Percentiles rank a stretch among this genome's conserved stretches.
phyloP scores from a whole-genome alignment of 1,140 invertebrate genomes.

The Drosophila auraria region DNA sequence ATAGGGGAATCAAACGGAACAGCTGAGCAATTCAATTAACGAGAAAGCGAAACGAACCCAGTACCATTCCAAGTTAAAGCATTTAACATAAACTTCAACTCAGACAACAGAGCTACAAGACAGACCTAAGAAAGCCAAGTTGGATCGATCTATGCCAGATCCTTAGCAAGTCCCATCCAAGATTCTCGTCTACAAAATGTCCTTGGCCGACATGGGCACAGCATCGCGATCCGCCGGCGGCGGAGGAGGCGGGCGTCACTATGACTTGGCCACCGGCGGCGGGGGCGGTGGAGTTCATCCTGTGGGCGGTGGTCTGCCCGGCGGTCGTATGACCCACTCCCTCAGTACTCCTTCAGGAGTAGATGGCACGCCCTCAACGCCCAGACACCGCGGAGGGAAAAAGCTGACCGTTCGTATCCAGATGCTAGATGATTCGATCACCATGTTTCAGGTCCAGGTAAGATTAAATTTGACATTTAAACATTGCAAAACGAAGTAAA shows the following conservation, averaged over 20 bases:
- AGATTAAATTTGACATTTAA: conserved; percentile 42
- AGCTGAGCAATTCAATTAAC: conserved; percentile 57
- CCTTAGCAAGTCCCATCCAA: conserved; percentile 44
- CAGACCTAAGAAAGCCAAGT: conserved; percentile 1
- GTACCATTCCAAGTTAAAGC: conserved; percentile 69
- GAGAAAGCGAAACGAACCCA: conserved; percentile 50
- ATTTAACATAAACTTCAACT: conserved; percentile 44
- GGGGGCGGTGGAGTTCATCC: conserved; percentile 53
- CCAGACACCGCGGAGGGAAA: conserved; percentile 91
- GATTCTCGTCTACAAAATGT: conserved; percentile 84
- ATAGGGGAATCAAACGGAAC: conserved; percentile 34
- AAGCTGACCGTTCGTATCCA: conserved; percentile 94
- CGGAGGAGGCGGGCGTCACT: conserved; percentile 48
- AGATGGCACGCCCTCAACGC: conserved; percentile 91
- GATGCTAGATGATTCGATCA: conserved; percentile 94
- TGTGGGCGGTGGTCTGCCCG: conserved; percentile 50
- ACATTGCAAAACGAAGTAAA: background rate
- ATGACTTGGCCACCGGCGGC: conserved; percentile 36
- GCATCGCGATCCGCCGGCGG: conserved; percentile 61
- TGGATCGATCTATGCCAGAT: conserved; percentile 49
- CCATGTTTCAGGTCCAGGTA: conserved; percentile 96
- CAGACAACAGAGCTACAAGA: conserved; percentile 31
- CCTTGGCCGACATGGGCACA: conserved; percentile 83
- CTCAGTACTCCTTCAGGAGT: conserved; percentile 93
- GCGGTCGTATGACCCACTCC: conserved; percentile 91